Evolutionary conservation across 2,113 vertebrate species (phyloP).

Genomic region (Cichladusa arquata): DNA sequence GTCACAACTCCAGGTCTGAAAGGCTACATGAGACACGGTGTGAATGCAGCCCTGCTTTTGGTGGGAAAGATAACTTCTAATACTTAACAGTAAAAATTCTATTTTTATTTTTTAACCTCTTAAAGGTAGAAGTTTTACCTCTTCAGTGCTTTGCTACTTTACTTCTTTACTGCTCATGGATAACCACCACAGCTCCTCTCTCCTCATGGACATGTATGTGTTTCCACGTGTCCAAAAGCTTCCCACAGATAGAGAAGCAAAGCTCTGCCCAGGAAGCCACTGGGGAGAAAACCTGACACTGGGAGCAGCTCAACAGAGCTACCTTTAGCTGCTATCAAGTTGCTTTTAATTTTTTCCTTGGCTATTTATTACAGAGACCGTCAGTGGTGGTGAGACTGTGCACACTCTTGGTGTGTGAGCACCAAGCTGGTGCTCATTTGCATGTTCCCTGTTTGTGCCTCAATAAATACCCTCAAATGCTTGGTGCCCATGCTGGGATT

Average conservation of each 20-base stretch:
- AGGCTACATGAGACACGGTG: background rate
- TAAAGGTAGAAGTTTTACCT: background rate
- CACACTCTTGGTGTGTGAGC: background rate
- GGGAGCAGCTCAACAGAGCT: background rate
- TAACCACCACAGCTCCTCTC: background rate
- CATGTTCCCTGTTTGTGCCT: background rate
- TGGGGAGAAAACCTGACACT: fast-evolving
- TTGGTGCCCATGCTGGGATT: background rate
- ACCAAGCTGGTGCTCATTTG: background rate
- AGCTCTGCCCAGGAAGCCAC: background rate
- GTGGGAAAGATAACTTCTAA: background rate
- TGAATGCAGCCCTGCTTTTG: background rate
- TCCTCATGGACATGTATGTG: background rate
- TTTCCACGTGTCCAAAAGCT: fast-evolving
- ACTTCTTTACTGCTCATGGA: background rate
- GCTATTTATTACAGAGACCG: background rate
- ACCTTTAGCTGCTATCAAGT: background rate
- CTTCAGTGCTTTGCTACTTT: background rate
- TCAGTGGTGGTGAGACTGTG: background rate
- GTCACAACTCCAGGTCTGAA: background rate
- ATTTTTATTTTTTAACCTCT: background rate
- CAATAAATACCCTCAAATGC: background rate
- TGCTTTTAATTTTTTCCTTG: background rate
- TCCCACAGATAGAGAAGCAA: background rate
- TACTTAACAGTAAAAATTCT: background rate